Conservation (phyloP, 2,888 invertebrate genomes). For the Hartigia nigra region DNA sequence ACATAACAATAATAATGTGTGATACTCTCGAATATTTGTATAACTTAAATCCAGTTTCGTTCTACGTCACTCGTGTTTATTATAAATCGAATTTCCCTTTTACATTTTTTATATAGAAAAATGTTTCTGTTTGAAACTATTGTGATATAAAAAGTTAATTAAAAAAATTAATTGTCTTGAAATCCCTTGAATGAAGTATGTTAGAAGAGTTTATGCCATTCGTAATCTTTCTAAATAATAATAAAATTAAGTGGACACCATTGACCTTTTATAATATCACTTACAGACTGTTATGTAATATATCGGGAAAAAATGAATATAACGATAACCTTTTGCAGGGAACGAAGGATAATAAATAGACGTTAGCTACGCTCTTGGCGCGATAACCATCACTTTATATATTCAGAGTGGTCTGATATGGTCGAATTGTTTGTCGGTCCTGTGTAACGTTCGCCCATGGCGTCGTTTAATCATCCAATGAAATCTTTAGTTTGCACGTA, state of each 20-base stretch:
- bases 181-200: background rate
- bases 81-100: background rate
- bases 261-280: background rate
- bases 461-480: background rate
- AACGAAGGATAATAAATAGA: background rate
- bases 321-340: background rate
- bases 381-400: background rate
- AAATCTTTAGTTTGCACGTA: background rate
- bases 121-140: background rate
- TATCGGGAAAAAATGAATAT: background rate
- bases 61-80: background rate
- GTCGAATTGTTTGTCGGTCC: background rate
- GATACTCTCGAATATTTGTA: background rate
- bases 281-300: background rate
- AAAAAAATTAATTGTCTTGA: background rate
- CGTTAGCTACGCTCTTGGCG: background rate
- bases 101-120: background rate
- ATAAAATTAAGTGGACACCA: background rate
- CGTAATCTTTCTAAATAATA: background rate
- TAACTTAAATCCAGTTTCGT: background rate
- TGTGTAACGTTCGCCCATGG: background rate
- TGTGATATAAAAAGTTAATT: background rate
- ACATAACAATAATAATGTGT: background rate
- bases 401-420: background rate
- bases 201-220: background rate